A percentile compares a stretch with the other conserved stretches of the same genome.
phyloP scores from a whole-genome alignment of 2,888 invertebrate species.

The Scaptomyza polygonia region DNA sequence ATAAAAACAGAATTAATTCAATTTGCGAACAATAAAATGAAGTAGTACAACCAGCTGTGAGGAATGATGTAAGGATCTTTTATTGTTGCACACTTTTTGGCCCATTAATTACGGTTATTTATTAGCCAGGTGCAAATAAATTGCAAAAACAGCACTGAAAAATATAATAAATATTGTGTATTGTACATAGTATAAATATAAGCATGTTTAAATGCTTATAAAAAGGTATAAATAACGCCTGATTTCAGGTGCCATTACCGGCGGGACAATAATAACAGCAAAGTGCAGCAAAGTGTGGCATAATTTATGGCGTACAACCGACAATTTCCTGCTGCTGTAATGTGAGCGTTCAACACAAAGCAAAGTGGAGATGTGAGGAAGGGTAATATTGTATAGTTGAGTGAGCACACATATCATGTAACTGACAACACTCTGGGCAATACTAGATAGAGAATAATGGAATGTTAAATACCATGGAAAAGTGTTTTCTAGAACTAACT shows the following conservation, averaged over 20 bases:
- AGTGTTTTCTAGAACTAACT: background rate
- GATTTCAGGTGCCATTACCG: slow-evolving; percentile 52
- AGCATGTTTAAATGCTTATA: slow-evolving; percentile 45
- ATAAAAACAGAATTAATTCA: slow-evolving; percentile 30
- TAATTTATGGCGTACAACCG: slow-evolving; percentile 58
- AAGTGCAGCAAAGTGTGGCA: slow-evolving; percentile 49
- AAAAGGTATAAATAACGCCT: slow-evolving; percentile 49
- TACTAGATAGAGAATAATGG: background rate
- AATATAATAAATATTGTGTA: slow-evolving; percentile 2
- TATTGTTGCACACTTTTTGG: slow-evolving; percentile 37
- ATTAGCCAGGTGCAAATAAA: slow-evolving; percentile 63
- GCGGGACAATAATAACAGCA: slow-evolving; percentile 36
- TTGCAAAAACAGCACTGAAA: slow-evolving; percentile 27
- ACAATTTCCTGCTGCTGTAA: slow-evolving; percentile 50
- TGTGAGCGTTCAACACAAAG: slow-evolving; percentile 13
- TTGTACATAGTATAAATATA: slow-evolving; percentile 34
- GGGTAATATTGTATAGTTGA: background rate
- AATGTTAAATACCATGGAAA: background rate
- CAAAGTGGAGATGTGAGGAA: background rate
- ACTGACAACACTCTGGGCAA: background rate
- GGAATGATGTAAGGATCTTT: slow-evolving; percentile 1
- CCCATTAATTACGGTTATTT: slow-evolving; percentile 69
- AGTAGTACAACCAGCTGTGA: slow-evolving; percentile 15
- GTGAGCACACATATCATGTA: slow-evolving; percentile 5
- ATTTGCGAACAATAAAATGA: slow-evolving; percentile 23